These are phyloP conservation scores for Drosophila pectinifera DNA, from an alignment of 1,140 invertebrate species.

Conservation along the genomic window DNA sequence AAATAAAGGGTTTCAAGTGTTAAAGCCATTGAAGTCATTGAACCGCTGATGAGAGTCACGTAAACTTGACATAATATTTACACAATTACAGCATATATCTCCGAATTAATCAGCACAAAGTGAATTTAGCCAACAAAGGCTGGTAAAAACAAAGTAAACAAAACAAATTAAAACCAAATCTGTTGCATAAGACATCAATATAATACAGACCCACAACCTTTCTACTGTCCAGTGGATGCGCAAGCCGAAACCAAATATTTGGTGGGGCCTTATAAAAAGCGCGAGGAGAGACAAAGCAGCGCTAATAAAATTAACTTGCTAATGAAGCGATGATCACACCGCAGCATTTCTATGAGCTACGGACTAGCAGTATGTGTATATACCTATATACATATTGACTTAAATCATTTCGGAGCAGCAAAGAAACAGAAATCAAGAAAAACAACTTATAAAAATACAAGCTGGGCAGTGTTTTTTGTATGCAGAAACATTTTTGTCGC, in stretches of 20 bases:
- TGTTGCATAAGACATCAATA: conserved; percentile 59
- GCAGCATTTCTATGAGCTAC: conserved; percentile 37
- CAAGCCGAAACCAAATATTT: conserved; percentile 51
- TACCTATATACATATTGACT: conserved; percentile 18
- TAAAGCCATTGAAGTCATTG: conserved; percentile 27
- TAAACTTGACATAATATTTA: conserved; percentile 51
- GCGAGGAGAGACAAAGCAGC: conserved; percentile 54
- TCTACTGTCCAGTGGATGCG: conserved; percentile 52
- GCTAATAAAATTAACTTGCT: conserved; percentile 80
- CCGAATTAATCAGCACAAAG: conserved; percentile 53
- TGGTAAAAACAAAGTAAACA: conserved; percentile 25
- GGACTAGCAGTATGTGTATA: not conserved
- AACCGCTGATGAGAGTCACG: conserved; percentile 21
- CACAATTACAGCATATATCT: conserved; percentile 36
- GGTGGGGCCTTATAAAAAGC: conserved; percentile 35
- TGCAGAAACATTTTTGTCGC: conserved; percentile 72
- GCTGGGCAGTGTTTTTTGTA: conserved; percentile 57
- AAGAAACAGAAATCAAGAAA: conserved; percentile 67
- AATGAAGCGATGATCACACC: conserved; percentile 74
- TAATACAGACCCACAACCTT: conserved; percentile 42
- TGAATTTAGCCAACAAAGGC: conserved; percentile 34
- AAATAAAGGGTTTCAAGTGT: conserved; percentile 10
- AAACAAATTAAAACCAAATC: conserved; percentile 64
- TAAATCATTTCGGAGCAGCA: conserved; percentile 38
- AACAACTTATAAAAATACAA: conserved; percentile 65